Evolutionary conservation across 2,113 vertebrate species (phyloP).

Genomic region (Caretta caretta): DNA sequence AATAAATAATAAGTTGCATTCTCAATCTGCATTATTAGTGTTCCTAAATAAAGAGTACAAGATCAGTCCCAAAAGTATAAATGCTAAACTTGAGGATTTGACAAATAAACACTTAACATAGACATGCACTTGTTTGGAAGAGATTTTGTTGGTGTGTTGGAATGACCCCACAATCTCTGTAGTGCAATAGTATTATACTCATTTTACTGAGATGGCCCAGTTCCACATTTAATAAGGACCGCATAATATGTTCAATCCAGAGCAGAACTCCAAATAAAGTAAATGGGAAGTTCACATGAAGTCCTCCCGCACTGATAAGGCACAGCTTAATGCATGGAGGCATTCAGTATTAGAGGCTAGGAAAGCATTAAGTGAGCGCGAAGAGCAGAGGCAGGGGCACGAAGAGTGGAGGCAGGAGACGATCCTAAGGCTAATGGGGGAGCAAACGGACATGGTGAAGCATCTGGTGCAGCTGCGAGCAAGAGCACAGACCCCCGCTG

Average conservation of each 20-base stretch:
- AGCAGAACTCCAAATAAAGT: not conserved
- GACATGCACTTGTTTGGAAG: fast-evolving
- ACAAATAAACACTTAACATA: not conserved
- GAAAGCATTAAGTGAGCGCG: too few relatives aligned
- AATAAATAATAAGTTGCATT: not conserved
- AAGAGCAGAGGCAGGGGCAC: too few relatives aligned
- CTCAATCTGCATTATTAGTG: not conserved
- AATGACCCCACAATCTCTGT: not conserved
- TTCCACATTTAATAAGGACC: not conserved
- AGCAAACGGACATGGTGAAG: too few relatives aligned
- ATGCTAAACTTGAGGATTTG: not conserved
- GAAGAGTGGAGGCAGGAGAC: too few relatives aligned
- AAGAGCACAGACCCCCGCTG: too few relatives aligned
- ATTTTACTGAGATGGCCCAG: not conserved
- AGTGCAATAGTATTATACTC: not conserved
- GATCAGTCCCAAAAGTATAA: not conserved
- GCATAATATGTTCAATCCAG: not conserved
- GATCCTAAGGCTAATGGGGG: too few relatives aligned
- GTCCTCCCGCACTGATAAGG: too few relatives aligned
- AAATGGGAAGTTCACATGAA: not conserved
- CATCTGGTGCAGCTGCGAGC: too few relatives aligned
- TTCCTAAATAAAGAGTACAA: not conserved
- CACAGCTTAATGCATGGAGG: too few relatives aligned
- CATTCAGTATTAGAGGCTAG: too few relatives aligned
- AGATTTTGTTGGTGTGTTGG: not conserved